Evolutionary conservation across 2,113 vertebrate species (phyloP), one percentile per base, ranked within the genome.

Genomic region (Eulemur macaco): DNA sequence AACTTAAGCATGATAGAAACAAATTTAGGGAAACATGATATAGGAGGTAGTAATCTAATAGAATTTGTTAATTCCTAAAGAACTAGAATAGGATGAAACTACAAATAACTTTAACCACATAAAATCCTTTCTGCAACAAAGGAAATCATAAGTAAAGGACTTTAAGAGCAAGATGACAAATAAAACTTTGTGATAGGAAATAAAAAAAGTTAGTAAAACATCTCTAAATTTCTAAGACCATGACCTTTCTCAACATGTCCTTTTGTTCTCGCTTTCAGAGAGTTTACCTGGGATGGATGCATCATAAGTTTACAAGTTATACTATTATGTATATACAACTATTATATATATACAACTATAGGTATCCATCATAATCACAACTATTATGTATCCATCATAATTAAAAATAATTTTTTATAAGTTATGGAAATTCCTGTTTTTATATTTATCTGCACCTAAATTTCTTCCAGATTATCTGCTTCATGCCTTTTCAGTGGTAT

Each of bases 61-160:
- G 54, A 95, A 78, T 74, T 69, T 95, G 47, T 21, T 69, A 96
- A 84, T 82, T 90, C 63, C 52, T 54, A 77, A 77, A 42, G 63
- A 95, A 87, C 31, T 69, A 80, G 34, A 87, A 56, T 42, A 94
- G 45, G 34, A 77, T 78, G 37, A 91, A 95, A 95, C 93, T 71
- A 64, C 34, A 85, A 94, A 91, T 60, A 85, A 13, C 12, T 94
- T 91, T 91, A 76, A 96, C 42, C 52, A 77, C 47, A 25, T 90
- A 58, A 95, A 85, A 93, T 95, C 52, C 50, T 66, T 85, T 85
- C 82, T 47, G 25, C 4, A 54, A 95, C 20, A 86, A 88, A 87
- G 77, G 8, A 69, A 96, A 89, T 86, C 31, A 73, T 42, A 88
- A 85, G 45, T 45, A 96, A 93, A 89, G 92, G 14, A 82, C 80